Evolutionary conservation across 1,140 invertebrate species (phyloP), one percentile per base, ranked within the genome.

Genomic region (Phymorhynchus buccinoides): DNA sequence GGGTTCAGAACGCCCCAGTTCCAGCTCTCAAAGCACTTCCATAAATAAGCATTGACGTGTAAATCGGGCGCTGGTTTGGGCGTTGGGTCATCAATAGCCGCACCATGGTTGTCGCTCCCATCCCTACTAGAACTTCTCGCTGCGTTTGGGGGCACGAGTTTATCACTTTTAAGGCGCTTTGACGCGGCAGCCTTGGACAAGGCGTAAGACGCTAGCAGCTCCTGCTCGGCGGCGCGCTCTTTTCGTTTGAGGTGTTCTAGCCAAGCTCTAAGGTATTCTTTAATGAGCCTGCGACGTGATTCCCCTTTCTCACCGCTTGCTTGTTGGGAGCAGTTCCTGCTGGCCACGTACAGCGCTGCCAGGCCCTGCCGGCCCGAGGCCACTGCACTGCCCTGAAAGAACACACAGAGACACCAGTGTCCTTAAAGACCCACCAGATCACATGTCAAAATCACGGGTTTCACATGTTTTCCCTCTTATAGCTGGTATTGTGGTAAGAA

Each of bases 251-350:
- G n/a, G 62, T 27, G 30, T n/a, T 68, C 62, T 22, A 68, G n/a
- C 18, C 62, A 68, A 7, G 7, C 62, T 14, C 22, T 30, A n/a
- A 68, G 62, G 30, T 68, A 68, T 27, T 16, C 22, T n/a, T 68
- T 14, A 68, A 68, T 68, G 62, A 68, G 48, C 48, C 44, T 48
- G 44, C 56, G 22, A 9, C 12, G 14, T 62, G 4, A 27, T 16
- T 16, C 22, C 37, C 41, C 37, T 1, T 41, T 22, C 73, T 75
- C 79, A 75, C 84, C 85, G 83, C 80, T 84, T n/a, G n/a, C n/a
- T n/a, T n/a, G n/a, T n/a, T n/a, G n/a, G 30, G 87, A 80, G 83
- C 86, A 88, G 66, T 86, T 88, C 73, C 85, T 84, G 42, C 80
- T 18, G 27, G 87, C 84, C 1, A 68, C 68, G 75, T 81, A 86